Evolutionary conservation across 2,113 vertebrate genomes (phyloP), one percentile per base, ranked within the genome.

Genomic region (Cairina moschata): DNA sequence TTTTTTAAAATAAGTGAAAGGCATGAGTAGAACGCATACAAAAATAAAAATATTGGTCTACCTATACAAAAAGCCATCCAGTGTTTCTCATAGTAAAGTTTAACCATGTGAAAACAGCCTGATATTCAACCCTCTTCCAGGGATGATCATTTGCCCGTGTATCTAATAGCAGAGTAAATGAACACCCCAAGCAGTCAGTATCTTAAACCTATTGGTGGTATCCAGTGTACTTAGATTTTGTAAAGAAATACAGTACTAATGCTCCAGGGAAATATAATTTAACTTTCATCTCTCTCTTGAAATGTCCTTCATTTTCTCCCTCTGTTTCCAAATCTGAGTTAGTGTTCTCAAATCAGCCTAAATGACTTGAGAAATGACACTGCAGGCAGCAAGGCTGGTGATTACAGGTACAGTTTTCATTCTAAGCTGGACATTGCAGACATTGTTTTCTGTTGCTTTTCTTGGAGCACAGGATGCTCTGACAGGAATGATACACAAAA

Each of bases 401-500:
- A 91, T 95, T 93, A 42, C 94, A 97, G 94, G 97, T 97, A 96
- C 78, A 2, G 5, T 83, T 93, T 85, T 77, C 91, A 93, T 91
- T 68, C 88, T 44, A 31, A 92, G 87, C 78, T 93, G 83, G 86
- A 90, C 73, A 59, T 94, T 86, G 83, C 81, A 95, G 68, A 97
- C 94, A 88, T 95, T 96, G 96, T 95, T 93, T 96, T 96, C 68
- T 96, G 84, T 87, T 94, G 84, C 95, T 97, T 95, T 96, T 97
- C 96, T 96, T 98, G 96, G 95, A 98, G 97, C 92, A 96, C 97
- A 95, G 92, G 97, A 97, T 97, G 86, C 97, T 97, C 92, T 97
- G 97, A 98, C 96, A 98, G 91, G 96, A 98, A 98, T 84, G 97
- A 97, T 98, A 98, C 96, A 98, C 97, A 98, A 97, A 98, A 97